Conservation (phyloP, 2,888 invertebrate genomes). For the Chaitophorus viminalis region DNA sequence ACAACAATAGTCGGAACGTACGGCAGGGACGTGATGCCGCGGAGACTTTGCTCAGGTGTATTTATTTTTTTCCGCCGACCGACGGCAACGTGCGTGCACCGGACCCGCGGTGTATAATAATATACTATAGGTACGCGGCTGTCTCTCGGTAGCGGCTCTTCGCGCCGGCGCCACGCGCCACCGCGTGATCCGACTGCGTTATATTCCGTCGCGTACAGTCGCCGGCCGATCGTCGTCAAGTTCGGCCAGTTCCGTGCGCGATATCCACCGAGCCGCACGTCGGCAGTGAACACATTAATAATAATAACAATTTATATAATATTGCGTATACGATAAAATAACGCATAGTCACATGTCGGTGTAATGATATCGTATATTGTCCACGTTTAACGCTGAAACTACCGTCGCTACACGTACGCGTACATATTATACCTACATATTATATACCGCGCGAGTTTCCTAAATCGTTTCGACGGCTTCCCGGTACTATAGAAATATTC, state of each 20-base stretch:
- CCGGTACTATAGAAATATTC: no score
- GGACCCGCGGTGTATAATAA: background rate
- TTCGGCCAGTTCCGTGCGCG: constrained; percentile 35
- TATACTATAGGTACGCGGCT: background rate
- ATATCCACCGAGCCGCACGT: background rate
- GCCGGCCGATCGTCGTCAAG: constrained; percentile 33
- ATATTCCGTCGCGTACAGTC: background rate
- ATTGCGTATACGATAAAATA: no score
- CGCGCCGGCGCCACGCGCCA: constrained; percentile 36
- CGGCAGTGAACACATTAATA: background rate
- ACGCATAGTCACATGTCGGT: no score
- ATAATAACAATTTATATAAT: no score
- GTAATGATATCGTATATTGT: no score
- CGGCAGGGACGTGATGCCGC: background rate
- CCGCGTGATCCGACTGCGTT: constrained; percentile 50
- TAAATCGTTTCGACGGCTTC: no score
- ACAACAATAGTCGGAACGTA: no score
- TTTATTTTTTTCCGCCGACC: background rate
- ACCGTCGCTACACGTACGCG: no score
- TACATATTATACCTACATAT: no score
- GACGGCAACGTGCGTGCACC: background rate
- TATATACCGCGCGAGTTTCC: no score
- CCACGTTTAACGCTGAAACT: no score
- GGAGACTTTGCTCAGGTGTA: background rate
- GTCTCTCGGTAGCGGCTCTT: background rate